phyloP scores from a whole-genome alignment of 1,140 invertebrate species.

The Drosophila lacteicornis region DNA sequence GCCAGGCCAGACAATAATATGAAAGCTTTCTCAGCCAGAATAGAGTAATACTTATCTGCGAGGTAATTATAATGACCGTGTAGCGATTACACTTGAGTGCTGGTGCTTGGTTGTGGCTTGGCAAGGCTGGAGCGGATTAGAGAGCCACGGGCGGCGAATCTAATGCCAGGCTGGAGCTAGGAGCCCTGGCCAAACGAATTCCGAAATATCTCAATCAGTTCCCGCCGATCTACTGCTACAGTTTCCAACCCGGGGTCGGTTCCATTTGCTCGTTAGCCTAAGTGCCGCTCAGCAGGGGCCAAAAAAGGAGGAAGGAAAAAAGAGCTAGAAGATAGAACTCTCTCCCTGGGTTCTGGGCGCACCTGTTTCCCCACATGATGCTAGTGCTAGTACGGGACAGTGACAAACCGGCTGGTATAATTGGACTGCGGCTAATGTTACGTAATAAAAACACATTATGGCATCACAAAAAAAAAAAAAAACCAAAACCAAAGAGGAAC shows the following conservation, averaged over 20 bases:
- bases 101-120: not conserved
- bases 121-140: conserved; percentile 21
- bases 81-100: conserved; percentile 80
- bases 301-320: not conserved
- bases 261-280: conserved; percentile 40
- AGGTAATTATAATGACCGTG: conserved; percentile 81
- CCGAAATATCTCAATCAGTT: conserved; percentile 52
- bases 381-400: conserved; percentile 34
- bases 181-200: conserved; percentile 39
- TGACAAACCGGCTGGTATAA: conserved; percentile 69
- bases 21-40: conserved; percentile 70
- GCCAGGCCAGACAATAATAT: conserved; percentile 60
- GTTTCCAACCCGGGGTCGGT: conserved; percentile 43
- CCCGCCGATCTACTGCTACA: conserved; percentile 51
- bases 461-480: conserved; percentile 50
- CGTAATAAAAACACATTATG: conserved; percentile 79
- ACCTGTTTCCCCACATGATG: conserved; percentile 56
- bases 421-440: conserved; percentile 75
- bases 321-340: conserved; percentile 25
- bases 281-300: conserved; percentile 58
- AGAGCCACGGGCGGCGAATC: conserved; percentile 26
- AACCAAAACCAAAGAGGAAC: conserved; percentile 31
- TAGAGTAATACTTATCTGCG: conserved; percentile 70
- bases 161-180: conserved; percentile 23
- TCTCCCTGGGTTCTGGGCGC: conserved; percentile 23